Conservation (phyloP, 92 coral and sea anemone genomes). For the Parazoanthus darwini region DNA sequence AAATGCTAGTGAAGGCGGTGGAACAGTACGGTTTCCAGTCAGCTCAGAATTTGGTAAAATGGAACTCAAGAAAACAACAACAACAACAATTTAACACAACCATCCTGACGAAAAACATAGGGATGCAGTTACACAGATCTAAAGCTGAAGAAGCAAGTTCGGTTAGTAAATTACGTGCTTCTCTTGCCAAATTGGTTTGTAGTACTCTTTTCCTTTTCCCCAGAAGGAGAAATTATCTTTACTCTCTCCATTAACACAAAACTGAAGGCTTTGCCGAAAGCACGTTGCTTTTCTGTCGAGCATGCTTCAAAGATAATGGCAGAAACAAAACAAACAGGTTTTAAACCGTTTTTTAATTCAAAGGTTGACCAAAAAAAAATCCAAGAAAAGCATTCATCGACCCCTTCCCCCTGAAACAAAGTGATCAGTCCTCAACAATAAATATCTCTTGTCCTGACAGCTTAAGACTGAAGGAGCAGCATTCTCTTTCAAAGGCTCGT, state of each 20-base stretch:
- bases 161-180: not conserved
- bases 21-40: constrained; percentile 18
- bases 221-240: too few relatives aligned
- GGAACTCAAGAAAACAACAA: not conserved
- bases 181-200: not conserved
- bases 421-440: not conserved
- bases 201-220: not conserved
- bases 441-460: not conserved
- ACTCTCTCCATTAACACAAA: too few relatives aligned
- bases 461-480: not conserved
- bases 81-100: not conserved
- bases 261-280: too few relatives aligned
- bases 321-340: too few relatives aligned
- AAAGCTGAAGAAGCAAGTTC: not conserved
- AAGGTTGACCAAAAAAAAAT: too few relatives aligned
- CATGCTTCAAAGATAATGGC: too few relatives aligned
- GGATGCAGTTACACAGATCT: constrained; percentile 1
- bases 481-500: not conserved
- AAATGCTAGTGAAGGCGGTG: not conserved
- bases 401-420: not conserved
- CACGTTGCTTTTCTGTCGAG: too few relatives aligned
- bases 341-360: too few relatives aligned
- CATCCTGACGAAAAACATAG: constrained; percentile 1
- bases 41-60: not conserved
- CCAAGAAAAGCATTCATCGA: too few relatives aligned